Percentiles rank a stretch among this genome's conserved stretches.
phyloP scores from a whole-genome alignment of 2,888 invertebrate genomes.

The Brachyptera putata region DNA sequence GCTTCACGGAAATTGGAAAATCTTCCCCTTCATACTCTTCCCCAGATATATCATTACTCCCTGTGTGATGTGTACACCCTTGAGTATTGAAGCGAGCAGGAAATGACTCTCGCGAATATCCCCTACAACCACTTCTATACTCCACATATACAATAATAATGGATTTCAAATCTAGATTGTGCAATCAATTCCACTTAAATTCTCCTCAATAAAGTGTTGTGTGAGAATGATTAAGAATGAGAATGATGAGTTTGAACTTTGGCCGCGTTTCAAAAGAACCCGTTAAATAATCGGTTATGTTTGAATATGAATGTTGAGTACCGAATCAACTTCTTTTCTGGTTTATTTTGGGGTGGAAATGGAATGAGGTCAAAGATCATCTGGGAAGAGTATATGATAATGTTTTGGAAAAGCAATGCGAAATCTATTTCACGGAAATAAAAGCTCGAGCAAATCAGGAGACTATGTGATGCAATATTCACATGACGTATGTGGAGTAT shows the following conservation, averaged over 20 bases:
- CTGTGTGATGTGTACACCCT: constrained; percentile 10
- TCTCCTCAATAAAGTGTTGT: constrained; percentile 1
- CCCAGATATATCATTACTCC: constrained; percentile 19
- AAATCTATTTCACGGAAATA: too few species aligned
- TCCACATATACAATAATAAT: constrained; percentile 7
- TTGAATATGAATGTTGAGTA: constrained; percentile 1
- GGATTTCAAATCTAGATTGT: constrained; percentile 15
- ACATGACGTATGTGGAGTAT: too few species aligned
- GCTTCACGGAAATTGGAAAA: constrained; percentile 29
- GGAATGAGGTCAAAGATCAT: background rate
- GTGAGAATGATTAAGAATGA: constrained; percentile 4
- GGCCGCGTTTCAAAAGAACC: background rate
- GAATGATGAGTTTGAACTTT: constrained; percentile 7
- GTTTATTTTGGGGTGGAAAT: too few species aligned
- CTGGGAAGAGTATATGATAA: too few species aligned
- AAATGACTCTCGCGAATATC: constrained; percentile 8
- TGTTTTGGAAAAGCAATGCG: too few species aligned
- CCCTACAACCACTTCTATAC: background rate
- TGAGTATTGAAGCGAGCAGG: constrained; percentile 7
- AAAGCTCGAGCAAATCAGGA: too few species aligned
- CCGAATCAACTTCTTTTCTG: background rate
- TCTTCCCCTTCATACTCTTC: constrained; percentile 17
- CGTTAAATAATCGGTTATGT: background rate
- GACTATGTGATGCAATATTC: too few species aligned
- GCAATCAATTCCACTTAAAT: constrained; percentile 22